Evolutionary conservation across 1,140 invertebrate genomes (phyloP).

Genomic region (Lepidurus packardi): DNA sequence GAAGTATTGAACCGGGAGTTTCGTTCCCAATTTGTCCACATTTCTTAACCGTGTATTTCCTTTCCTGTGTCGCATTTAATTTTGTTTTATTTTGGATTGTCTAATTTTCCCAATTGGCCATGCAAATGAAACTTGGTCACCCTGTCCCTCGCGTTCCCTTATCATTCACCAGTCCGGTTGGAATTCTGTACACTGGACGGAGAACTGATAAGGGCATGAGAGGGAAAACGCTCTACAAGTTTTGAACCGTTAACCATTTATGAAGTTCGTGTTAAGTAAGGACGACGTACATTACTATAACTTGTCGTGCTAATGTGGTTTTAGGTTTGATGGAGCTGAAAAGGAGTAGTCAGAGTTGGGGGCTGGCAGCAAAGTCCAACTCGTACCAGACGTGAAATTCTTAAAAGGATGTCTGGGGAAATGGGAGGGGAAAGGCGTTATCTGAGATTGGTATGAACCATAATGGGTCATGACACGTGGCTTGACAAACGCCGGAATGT

Average conservation of each 20-base stretch:
- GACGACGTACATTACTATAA: not conserved
- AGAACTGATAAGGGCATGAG: conserved; percentile 17
- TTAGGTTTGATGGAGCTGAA: not conserved
- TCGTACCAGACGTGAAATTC: not conserved
- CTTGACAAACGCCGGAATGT: conserved; percentile 21
- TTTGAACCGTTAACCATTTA: not conserved
- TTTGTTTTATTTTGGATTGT: not conserved
- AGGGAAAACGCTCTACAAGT: conserved; percentile 1
- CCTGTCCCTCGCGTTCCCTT: conserved; percentile 5
- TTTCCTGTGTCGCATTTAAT: not conserved
- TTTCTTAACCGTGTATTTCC: not conserved
- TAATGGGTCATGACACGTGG: conserved; percentile 17
- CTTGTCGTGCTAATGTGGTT: not conserved
- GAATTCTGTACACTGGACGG: conserved; percentile 18
- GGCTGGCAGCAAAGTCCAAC: not conserved
- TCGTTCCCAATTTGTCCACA: too few relatives aligned
- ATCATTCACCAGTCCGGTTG: conserved; percentile 21
- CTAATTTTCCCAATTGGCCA: not conserved
- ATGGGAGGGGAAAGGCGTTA: not conserved
- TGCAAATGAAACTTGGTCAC: not conserved
- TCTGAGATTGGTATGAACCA: conserved; percentile 10
- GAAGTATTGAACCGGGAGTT: not conserved
- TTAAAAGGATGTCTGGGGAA: conserved; percentile 1
- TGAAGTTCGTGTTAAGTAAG: not conserved
- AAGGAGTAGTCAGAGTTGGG: not conserved